Percentiles rank a stretch among this genome's conserved stretches.
Evolutionary conservation across 1,140 invertebrate genomes (phyloP).

Genomic region (Thaumetopoea pityocampa): DNA sequence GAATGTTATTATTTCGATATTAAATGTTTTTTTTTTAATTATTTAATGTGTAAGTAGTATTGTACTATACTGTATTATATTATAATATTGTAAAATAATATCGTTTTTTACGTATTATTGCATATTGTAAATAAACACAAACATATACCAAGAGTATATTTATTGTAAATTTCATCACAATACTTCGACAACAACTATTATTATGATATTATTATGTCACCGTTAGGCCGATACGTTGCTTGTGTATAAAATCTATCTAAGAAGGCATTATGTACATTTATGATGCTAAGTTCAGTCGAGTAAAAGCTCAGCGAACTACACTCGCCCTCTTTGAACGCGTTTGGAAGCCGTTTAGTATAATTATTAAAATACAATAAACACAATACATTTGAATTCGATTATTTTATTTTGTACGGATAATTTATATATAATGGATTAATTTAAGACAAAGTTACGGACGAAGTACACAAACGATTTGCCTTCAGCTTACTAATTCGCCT

Average conservation of each 20-base stretch:
- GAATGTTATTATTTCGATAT: too few species aligned
- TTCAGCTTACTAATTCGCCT: too few species aligned
- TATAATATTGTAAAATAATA: too few species aligned
- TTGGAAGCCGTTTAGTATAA: conserved; percentile 24
- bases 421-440: background rate
- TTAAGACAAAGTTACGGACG: background rate
- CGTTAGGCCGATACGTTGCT: conserved; percentile 25
- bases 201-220: conserved; percentile 37
- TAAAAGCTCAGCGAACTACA: conserved; percentile 14
- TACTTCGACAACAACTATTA: conserved; percentile 34
- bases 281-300: conserved; percentile 20
- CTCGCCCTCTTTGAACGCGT: conserved; percentile 13
- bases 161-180: conserved; percentile 41
- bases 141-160: conserved; percentile 35
- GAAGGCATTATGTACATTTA: conserved; percentile 25
- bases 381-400: conserved; percentile 10
- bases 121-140: conserved; percentile 24
- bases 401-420: conserved; percentile 13
- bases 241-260: conserved; percentile 45
- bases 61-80: too few species aligned
- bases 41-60: too few species aligned
- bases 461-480: conserved; percentile 1
- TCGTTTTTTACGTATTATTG: too few species aligned
- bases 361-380: conserved; percentile 7
- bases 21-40: too few species aligned